Evolutionary conservation across 2,113 vertebrate species (phyloP).

Genomic region (Coreoperca whiteheadi): DNA sequence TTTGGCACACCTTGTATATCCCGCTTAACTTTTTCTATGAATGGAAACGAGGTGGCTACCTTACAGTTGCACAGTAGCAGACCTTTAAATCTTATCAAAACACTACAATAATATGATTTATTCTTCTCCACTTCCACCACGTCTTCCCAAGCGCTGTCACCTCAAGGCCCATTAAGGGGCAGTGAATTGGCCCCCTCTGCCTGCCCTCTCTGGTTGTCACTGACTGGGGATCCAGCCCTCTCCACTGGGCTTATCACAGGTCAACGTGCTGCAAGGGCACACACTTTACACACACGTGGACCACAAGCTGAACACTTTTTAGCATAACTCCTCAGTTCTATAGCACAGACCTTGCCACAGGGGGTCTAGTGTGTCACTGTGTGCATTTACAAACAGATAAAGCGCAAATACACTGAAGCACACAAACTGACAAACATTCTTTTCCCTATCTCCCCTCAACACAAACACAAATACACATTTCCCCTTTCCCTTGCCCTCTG

Average conservation of each 20-base stretch:
- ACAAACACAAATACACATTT: slow-evolving; percentile 58
- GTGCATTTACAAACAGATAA: slow-evolving; percentile 76
- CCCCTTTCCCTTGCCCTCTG: slow-evolving; percentile 78
- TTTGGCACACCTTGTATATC: not conserved
- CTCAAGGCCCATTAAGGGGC: slow-evolving; percentile 47
- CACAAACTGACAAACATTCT: slow-evolving; percentile 63
- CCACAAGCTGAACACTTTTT: slow-evolving; percentile 70
- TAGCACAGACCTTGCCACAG: slow-evolving; percentile 73
- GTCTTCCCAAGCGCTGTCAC: slow-evolving; percentile 28
- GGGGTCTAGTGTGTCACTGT: slow-evolving; percentile 69
- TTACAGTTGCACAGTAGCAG: not conserved
- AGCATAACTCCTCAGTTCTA: slow-evolving; percentile 72
- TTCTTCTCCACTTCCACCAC: slow-evolving; percentile 3
- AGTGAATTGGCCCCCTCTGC: slow-evolving; percentile 82
- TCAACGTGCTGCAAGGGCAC: slow-evolving; percentile 89
- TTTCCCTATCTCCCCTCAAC: slow-evolving; percentile 73
- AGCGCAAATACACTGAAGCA: slow-evolving; percentile 60
- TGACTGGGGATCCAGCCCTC: slow-evolving; percentile 88
- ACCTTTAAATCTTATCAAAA: slow-evolving; percentile 31
- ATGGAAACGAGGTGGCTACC: slow-evolving; percentile 78
- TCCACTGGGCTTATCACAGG: slow-evolving; percentile 92
- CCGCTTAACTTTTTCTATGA: not conserved
- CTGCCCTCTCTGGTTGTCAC: slow-evolving; percentile 91
- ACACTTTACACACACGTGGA: slow-evolving; percentile 37
- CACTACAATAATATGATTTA: slow-evolving; percentile 33